A percentile compares a stretch with the other conserved stretches of the same genome.
These are phyloP conservation scores for Leptarthrus brevirostris DNA, from an alignment of 2,888 invertebrate species.

Conservation along the genomic window DNA sequence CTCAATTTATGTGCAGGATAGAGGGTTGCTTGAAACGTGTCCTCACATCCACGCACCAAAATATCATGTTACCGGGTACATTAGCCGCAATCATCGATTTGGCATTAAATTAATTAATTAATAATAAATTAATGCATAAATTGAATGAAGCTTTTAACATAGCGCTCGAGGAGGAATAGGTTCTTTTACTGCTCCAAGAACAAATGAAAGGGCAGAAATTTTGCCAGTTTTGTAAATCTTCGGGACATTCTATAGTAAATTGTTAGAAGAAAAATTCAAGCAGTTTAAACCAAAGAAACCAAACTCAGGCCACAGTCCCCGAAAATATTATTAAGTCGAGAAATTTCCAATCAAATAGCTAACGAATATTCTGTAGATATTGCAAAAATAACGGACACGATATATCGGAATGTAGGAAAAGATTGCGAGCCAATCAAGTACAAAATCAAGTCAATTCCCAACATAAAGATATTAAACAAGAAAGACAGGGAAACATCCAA, in stretches of 20 bases:
- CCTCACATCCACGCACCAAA: no score
- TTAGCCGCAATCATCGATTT: slow-evolving; percentile 39
- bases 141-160: slow-evolving; percentile 29
- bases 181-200: no score
- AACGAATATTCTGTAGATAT: not conserved
- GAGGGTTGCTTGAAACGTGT: no score
- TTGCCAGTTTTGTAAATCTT: not conserved
- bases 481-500: not conserved
- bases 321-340: no score
- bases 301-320: no score
- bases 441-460: no score
- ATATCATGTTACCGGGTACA: no score
- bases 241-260: not conserved
- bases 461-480: no score
- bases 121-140: slow-evolving; percentile 12
- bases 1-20: no score
- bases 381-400: not conserved
- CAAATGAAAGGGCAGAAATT: not conserved
- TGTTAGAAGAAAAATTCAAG: no score
- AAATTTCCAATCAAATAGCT: no score
- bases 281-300: no score
- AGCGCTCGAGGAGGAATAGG: slow-evolving; percentile 24
- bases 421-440: not conserved
- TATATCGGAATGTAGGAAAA: not conserved
- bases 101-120: not conserved